phyloP scores from a whole-genome alignment of 2,113 vertebrate genomes.

The Hepsetus odoe region DNA sequence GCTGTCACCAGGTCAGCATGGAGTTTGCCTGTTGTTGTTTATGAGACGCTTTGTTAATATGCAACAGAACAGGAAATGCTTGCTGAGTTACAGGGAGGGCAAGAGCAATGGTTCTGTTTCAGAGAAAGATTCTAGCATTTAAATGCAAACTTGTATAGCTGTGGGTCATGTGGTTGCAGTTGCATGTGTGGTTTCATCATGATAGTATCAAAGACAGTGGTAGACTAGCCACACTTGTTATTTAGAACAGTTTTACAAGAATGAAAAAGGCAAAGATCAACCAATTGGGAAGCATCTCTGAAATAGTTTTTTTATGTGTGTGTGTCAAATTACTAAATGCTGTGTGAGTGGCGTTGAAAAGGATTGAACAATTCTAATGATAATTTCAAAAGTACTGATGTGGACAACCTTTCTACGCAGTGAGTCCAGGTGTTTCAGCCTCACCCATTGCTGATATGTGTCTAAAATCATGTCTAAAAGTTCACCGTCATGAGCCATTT shows the following conservation, averaged over 20 bases:
- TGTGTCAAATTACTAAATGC: too few relatives aligned
- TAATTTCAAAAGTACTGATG: too few relatives aligned
- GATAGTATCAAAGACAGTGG: neutral
- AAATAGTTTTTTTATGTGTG: neutral
- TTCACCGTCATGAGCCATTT: too few relatives aligned
- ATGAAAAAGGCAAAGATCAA: neutral
- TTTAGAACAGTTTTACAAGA: neutral
- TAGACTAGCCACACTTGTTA: neutral
- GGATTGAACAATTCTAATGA: too few relatives aligned
- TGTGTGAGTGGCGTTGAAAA: too few relatives aligned
- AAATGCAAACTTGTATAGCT: neutral
- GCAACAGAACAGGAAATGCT: slow-evolving; percentile 63
- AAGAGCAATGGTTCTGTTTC: slow-evolving; percentile 37
- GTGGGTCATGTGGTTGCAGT: slow-evolving; percentile 10
- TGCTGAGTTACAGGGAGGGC: slow-evolving; percentile 51
- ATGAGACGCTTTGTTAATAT: slow-evolving; percentile 53
- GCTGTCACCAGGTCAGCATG: slow-evolving; percentile 16
- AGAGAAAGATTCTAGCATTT: slow-evolving; percentile 5
- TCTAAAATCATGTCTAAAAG: too few relatives aligned
- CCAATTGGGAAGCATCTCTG: neutral
- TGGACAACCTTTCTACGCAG: too few relatives aligned
- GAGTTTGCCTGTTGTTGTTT: slow-evolving; percentile 51
- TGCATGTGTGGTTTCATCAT: slow-evolving; percentile 12
- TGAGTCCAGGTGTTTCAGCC: too few relatives aligned
- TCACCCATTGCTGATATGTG: too few relatives aligned